These are phyloP conservation scores for Folsomia candida DNA, from an alignment of 2,888 invertebrate genomes.

Conservation along the genomic window DNA sequence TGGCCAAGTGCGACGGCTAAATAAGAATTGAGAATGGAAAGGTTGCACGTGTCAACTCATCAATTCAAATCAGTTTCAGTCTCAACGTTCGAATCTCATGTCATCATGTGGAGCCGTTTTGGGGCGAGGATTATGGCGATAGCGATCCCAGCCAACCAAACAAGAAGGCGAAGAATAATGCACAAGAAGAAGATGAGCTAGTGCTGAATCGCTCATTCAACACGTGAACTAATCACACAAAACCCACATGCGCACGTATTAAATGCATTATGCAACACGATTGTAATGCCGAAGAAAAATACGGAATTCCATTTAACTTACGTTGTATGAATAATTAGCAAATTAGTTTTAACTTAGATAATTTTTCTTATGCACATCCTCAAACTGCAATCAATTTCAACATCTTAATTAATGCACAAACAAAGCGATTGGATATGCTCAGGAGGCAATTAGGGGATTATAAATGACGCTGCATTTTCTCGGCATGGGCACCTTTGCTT, in stretches of 20 bases:
- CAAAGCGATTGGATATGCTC: conserved; percentile 1
- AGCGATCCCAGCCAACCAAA: too few species aligned
- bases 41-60: conserved; percentile 27
- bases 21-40: conserved; percentile 16
- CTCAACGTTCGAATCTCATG: background rate
- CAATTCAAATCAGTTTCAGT: conserved; percentile 19
- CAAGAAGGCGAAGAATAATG: too few species aligned
- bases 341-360: too few species aligned
- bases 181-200: too few species aligned
- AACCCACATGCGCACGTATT: too few species aligned
- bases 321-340: too few species aligned
- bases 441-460: background rate
- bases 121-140: background rate
- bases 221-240: too few species aligned
- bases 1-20: background rate
- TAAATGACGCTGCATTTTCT: conserved; percentile 5
- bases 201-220: too few species aligned
- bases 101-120: background rate
- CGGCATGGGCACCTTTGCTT: background rate
- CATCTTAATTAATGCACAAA: background rate
- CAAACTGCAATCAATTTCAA: background rate
- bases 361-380: background rate
- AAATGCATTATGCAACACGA: too few species aligned
- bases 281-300: too few species aligned
- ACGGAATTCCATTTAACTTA: too few species aligned